A percentile compares a stretch with the other conserved stretches of the same genome.
These are phyloP conservation scores for Zoanthus sansibaricus DNA, from an alignment of 92 coral and sea anemone species.

Conservation along the genomic window DNA sequence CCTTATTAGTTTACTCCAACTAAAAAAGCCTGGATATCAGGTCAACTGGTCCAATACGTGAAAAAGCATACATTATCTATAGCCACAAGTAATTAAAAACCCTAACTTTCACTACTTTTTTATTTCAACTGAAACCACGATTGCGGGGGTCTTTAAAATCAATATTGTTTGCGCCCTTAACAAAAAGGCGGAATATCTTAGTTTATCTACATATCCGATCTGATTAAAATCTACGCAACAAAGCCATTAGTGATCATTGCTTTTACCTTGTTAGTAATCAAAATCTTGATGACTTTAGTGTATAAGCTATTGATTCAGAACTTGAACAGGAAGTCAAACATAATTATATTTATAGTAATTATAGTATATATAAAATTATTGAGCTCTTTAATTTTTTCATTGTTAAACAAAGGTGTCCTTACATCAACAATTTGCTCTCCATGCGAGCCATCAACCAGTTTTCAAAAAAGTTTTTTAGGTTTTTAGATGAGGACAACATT, in stretches of 20 bases:
- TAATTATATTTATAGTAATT: no score
- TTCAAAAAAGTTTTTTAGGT: no score
- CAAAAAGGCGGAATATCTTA: background rate
- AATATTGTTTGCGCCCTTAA: background rate
- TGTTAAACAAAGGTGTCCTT: constrained; percentile 1
- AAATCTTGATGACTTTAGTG: background rate
- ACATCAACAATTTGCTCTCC: no score
- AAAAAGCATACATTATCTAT: background rate
- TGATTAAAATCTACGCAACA: background rate
- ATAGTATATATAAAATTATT: background rate
- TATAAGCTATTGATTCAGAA: background rate
- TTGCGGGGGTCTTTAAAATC: background rate
- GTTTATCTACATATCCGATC: background rate
- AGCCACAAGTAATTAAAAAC: background rate
- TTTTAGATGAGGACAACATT: no score
- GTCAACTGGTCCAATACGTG: background rate
- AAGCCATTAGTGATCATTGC: background rate
- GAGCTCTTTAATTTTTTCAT: background rate
- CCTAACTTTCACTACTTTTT: no score
- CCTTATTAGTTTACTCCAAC: no score
- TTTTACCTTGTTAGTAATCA: background rate
- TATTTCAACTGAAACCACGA: background rate
- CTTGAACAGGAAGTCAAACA: constrained; percentile 17
- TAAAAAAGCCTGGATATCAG: no score
- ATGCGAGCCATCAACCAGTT: no score